Evolutionary conservation across 2,113 vertebrate genomes (phyloP).

Genomic region (Marmota flaviventris): DNA sequence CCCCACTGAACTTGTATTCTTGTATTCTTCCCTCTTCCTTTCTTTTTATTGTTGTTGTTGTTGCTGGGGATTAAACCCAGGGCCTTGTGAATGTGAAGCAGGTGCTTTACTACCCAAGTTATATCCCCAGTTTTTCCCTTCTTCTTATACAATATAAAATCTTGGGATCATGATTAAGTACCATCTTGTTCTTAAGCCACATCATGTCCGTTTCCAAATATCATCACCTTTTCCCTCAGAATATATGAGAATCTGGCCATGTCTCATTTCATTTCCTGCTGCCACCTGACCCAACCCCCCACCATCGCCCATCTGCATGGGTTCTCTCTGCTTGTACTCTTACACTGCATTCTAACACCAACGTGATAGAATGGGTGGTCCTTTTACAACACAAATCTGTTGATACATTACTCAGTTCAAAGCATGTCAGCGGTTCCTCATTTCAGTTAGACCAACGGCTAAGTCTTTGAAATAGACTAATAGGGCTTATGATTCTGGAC

Average conservation of each 20-base stretch:
- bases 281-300: not conserved
- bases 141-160: not conserved
- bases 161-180: not conserved
- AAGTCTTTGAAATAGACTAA: not conserved
- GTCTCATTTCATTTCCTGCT: not conserved
- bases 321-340: not conserved
- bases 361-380: not conserved
- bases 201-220: not conserved
- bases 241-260: not conserved
- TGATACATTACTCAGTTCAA: not conserved
- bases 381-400: not conserved
- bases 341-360: too few species aligned
- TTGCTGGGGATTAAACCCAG: too few species aligned
- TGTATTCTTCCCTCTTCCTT: not conserved
- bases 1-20: too few species aligned
- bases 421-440: not conserved
- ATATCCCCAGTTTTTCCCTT: not conserved
- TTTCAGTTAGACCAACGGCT: not conserved
- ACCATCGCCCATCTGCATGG: not conserved
- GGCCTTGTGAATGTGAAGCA: too few species aligned
- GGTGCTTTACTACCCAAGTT: too few species aligned
- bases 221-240: not conserved
- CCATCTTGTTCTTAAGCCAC: not conserved
- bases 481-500: not conserved
- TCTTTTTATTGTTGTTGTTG: too few species aligned